Evolutionary conservation across 2,888 invertebrate genomes (phyloP).

Genomic region (Vesta saturnalis): DNA sequence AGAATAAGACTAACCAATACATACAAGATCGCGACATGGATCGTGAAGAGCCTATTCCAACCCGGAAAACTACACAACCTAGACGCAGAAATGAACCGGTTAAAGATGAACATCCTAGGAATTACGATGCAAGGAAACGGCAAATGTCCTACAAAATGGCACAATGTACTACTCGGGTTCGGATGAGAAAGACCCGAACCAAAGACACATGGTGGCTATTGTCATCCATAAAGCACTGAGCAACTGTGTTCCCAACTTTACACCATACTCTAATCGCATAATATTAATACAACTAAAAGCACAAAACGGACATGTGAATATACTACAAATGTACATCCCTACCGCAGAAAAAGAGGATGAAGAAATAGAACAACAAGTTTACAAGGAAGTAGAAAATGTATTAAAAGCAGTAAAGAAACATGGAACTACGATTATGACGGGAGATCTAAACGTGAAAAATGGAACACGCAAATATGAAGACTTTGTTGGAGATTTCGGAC

Average conservation of each 20-base stretch:
- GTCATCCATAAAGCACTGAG: not conserved
- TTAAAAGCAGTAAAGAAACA: conserved; percentile 13
- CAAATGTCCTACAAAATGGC: conserved; percentile 2
- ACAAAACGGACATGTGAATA: not conserved
- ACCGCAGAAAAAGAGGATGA: not conserved
- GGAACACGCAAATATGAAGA: conserved; percentile 3
- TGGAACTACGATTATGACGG: not conserved
- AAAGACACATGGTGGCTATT: not conserved
- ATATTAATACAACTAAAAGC: conserved; percentile 7
- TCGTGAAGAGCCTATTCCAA: not conserved
- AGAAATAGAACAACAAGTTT: not conserved
- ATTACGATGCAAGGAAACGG: conserved; percentile 5
- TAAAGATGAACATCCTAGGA: conserved; percentile 14
- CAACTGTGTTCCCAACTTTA: not conserved
- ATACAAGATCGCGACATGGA: too few species aligned
- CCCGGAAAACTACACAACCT: not conserved
- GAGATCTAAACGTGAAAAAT: conserved; percentile 15
- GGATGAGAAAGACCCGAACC: conserved; percentile 2
- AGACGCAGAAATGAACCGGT: not conserved
- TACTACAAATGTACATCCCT: not conserved
- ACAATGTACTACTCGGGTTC: not conserved
- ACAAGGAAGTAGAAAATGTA: not conserved
- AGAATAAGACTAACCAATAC: not conserved
- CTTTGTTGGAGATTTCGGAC: too few species aligned
- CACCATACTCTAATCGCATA: not conserved